phyloP scores from a whole-genome alignment of 2,113 vertebrate genomes.

The Pungitius pungitius region DNA sequence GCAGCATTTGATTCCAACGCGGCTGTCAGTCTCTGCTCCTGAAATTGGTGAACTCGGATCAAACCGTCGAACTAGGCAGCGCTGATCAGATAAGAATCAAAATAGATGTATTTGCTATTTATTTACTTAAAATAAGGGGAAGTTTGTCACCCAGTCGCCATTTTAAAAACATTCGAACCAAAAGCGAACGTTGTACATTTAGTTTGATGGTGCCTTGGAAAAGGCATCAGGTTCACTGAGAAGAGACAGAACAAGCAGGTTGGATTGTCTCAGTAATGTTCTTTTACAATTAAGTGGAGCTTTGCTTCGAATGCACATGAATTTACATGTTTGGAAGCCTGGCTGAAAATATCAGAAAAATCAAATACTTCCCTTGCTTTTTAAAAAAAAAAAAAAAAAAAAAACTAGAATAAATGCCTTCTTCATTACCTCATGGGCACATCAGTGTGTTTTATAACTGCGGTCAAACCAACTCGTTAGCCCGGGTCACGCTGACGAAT shows the following conservation, averaged over 20 bases:
- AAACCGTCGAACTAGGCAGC: neutral
- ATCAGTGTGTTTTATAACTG: neutral
- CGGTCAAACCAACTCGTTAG: conserved; percentile 41
- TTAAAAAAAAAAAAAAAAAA: neutral
- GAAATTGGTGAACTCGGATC: neutral
- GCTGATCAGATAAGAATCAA: neutral
- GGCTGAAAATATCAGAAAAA: neutral
- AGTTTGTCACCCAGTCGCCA: neutral
- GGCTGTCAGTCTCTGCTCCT: neutral
- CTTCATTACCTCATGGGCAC: conserved; percentile 17
- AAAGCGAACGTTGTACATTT: neutral
- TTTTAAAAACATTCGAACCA: neutral
- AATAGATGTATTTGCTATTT: neutral
- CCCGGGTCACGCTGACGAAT: conserved; percentile 39
- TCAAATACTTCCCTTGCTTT: neutral
- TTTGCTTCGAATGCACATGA: neutral
- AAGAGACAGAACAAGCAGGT: neutral
- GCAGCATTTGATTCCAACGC: neutral
- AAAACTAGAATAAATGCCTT: neutral
- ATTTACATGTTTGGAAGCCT: neutral
- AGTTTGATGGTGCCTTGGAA: neutral
- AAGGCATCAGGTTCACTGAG: neutral
- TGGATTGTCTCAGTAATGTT: neutral
- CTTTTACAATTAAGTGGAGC: neutral
- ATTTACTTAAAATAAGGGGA: neutral